phyloP scores from a whole-genome alignment of 2,797 vertebrate genomes.

The Perodicticus potto region DNA sequence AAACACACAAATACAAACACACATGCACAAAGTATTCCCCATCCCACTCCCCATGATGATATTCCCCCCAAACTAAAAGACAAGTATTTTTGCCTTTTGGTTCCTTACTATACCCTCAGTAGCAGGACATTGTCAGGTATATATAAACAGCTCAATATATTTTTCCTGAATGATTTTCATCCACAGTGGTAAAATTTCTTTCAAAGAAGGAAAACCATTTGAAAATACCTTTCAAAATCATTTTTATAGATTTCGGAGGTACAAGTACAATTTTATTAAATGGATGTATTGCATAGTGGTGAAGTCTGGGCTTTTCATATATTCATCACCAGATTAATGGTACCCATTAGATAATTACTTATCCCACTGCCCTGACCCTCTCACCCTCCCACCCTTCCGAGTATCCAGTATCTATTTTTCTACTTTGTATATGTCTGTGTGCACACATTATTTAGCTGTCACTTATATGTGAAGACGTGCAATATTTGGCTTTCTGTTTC shows the following conservation, averaged over 20 bases:
- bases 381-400: not conserved
- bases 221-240: not conserved
- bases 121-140: not conserved
- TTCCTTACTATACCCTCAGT: not conserved
- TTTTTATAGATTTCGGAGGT: not conserved
- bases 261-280: not conserved
- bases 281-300: not conserved
- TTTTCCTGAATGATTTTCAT: not conserved
- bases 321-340: not conserved
- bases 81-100: not conserved
- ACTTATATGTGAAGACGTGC: not conserved
- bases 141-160: not conserved
- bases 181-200: not conserved
- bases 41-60: not conserved
- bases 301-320: not conserved
- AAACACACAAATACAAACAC: not conserved
- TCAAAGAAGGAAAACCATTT: not conserved
- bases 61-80: not conserved
- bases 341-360: not conserved
- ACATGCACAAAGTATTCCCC: not conserved
- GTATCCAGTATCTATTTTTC: not conserved
- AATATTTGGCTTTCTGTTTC: not conserved
- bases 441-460: not conserved
- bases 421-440: not conserved
- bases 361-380: not conserved